Base-by-base conservation (phyloP, 2,113 vertebrate species). In the Etheostoma spectabile region DNA sequence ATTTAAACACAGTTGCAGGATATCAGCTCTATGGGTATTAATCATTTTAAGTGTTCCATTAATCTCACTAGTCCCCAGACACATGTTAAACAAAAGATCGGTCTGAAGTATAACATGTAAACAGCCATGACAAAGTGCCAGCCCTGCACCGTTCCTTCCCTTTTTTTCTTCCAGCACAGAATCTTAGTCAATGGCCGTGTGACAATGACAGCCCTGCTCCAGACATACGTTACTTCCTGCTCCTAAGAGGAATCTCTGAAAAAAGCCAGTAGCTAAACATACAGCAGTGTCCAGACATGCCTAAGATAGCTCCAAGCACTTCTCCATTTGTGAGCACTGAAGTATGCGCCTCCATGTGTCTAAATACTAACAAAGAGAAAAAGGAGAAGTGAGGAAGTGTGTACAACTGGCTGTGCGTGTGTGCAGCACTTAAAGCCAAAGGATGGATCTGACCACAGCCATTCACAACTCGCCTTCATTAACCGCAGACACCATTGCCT, bases 201-300 rank as follows among this genome's bases (percentile, higher is more conserved):
- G 89, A 92, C 86, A 22, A 70, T 93, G 91, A 93, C 76, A n/a
- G 38, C 63, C 61, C 65, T 14, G 15, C 69, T 80, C 53, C 93
- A 93, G 93, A 91, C 86, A 71, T 83, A 84, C 70, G 55, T 59
- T 77, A 94, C 88, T 92, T 93, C 90, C 91, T 87, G 60, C 76
- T 90, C 87, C 83, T 77, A 91, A 93, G 90, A 91, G 91, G 92
- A 94, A 93, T 92, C 86, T 86, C 83, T 77, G 73, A 18, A 59
- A 91, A 92, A 86, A 92, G 45, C 71, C 76, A 65, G 83, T 60
- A 85, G 82, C 94, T 94, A 95, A 94, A 94, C 93, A 93, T 94
- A 92, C 92, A 81, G 87, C 83, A 14, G 65, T 84, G 92, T 91
- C 93, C 94, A 94, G 94, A 95, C 94, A 93, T 91, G 93, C 93